These are phyloP conservation scores for Gryllus bimaculatus DNA, from an alignment of 1,140 invertebrate species.

Conservation along the genomic window DNA sequence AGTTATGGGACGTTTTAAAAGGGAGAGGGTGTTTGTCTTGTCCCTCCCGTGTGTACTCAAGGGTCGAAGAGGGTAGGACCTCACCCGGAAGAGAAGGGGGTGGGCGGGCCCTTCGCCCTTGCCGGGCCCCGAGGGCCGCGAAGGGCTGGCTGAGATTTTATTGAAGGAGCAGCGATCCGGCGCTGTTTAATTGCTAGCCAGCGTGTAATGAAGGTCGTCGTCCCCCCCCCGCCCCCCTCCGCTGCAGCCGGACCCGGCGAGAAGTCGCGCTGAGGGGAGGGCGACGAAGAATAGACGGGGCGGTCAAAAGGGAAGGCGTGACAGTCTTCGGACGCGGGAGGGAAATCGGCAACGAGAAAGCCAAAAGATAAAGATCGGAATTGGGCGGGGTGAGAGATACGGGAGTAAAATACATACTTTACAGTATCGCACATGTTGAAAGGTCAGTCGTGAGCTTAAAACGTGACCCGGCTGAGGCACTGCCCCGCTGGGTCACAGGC, in stretches of 20 bases:
- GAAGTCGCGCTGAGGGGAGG: not conserved
- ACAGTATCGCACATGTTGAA: too few relatives aligned
- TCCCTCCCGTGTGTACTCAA: not conserved
- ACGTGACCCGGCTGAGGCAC: too few relatives aligned
- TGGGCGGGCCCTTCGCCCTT: not conserved
- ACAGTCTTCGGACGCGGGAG: too few relatives aligned
- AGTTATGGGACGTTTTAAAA: constrained; percentile 1
- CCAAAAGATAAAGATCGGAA: too few relatives aligned
- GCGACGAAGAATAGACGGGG: not conserved
- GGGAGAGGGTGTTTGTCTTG: constrained; percentile 2
- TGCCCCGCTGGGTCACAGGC: too few relatives aligned
- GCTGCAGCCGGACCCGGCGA: not conserved
- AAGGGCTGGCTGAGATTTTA: not conserved
- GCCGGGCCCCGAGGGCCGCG: not conserved
- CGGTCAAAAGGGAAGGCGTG: not conserved
- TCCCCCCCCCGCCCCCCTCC: too few relatives aligned
- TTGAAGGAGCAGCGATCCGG: not conserved
- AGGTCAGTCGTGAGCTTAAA: too few relatives aligned
- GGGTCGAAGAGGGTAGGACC: not conserved
- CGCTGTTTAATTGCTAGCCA: not conserved
- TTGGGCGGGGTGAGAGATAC: too few relatives aligned
- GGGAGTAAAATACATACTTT: too few relatives aligned
- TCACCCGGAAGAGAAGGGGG: not conserved
- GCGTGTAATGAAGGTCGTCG: not conserved
- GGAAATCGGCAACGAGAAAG: too few relatives aligned